A percentile compares a stretch with the other conserved stretches of the same genome.
Conservation (phyloP, 1,140 invertebrate genomes). For the Drosophila paulistorum region DNA sequence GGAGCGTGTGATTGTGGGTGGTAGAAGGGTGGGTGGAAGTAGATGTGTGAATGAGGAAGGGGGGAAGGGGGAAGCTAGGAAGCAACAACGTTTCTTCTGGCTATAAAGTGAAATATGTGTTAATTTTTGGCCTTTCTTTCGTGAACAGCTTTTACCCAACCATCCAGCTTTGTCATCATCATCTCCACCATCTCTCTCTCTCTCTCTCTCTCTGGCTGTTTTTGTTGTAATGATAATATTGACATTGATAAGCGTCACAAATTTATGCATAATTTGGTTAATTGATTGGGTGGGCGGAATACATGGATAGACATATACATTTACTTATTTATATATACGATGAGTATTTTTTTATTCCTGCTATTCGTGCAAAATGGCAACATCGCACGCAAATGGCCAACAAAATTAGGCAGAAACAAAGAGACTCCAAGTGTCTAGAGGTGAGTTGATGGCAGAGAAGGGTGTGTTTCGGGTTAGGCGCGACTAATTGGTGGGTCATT, state of each 20-base stretch:
- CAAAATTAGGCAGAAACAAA: not conserved
- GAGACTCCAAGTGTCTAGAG: not conserved
- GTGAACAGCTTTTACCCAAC: not conserved
- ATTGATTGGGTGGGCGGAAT: slow-evolving; percentile 66
- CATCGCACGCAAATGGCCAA: slow-evolving; percentile 43
- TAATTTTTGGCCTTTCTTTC: slow-evolving; percentile 56
- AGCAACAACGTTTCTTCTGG: slow-evolving; percentile 64
- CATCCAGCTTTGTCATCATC: not conserved
- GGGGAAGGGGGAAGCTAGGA: too few relatives aligned
- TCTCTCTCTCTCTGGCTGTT: slow-evolving; percentile 13
- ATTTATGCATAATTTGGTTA: slow-evolving; percentile 82
- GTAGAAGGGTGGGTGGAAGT: not conserved
- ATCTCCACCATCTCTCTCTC: too few relatives aligned
- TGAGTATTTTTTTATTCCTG: slow-evolving; percentile 15
- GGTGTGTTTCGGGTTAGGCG: not conserved
- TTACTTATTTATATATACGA: not conserved
- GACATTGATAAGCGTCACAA: slow-evolving; percentile 80
- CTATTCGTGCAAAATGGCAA: slow-evolving; percentile 46
- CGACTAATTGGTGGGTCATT: slow-evolving; percentile 10
- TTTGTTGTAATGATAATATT: slow-evolving; percentile 81
- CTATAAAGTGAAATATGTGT: slow-evolving; percentile 81
- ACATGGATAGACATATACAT: too few relatives aligned
- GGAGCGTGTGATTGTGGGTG: not conserved
- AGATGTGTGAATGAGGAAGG: not conserved
- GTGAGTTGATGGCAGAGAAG: too few relatives aligned